Evolutionary conservation across 1,140 invertebrate genomes (phyloP).

Genomic region (Hestina assimilis): DNA sequence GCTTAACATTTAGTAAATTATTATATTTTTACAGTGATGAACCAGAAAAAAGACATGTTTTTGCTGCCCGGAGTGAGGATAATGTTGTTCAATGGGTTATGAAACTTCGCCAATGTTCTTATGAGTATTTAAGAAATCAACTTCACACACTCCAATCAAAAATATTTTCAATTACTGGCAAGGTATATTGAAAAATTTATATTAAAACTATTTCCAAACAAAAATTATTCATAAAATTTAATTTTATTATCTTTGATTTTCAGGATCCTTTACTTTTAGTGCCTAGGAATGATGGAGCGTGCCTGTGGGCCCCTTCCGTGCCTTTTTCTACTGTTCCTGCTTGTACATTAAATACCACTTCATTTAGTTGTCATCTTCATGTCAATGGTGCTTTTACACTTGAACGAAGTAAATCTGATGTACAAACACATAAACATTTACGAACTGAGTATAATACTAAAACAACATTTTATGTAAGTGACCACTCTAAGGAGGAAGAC

Average conservation of each 20-base stretch:
- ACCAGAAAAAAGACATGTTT: constrained; percentile 82
- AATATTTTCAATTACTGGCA: constrained; percentile 77
- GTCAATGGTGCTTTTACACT: constrained; percentile 64
- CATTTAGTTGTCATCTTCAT: constrained; percentile 69
- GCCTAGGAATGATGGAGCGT: constrained; percentile 81
- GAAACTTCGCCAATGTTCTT: constrained; percentile 80
- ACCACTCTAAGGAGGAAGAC: constrained; percentile 30
- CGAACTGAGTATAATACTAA: constrained; percentile 41
- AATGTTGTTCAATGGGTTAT: constrained; percentile 82
- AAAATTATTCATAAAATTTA: constrained; percentile 76
- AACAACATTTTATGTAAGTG: constrained; percentile 56
- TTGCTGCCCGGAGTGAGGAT: constrained; percentile 81
- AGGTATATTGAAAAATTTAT: not conserved
- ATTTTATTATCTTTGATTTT: constrained; percentile 22
- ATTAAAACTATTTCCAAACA: constrained; percentile 40
- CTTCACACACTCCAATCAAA: constrained; percentile 80
- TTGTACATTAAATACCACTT: constrained; percentile 56
- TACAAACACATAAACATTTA: constrained; percentile 57
- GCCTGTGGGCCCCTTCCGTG: constrained; percentile 66
- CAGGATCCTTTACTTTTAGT: constrained; percentile 82
- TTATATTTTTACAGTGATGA: constrained; percentile 76
- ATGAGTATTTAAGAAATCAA: constrained; percentile 80
- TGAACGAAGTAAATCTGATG: constrained; percentile 70
- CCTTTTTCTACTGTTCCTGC: constrained; percentile 64
- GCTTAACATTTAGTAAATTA: not conserved